Base-by-base conservation (phyloP, 2,113 vertebrate species). In the Phodopus roborovskii region DNA sequence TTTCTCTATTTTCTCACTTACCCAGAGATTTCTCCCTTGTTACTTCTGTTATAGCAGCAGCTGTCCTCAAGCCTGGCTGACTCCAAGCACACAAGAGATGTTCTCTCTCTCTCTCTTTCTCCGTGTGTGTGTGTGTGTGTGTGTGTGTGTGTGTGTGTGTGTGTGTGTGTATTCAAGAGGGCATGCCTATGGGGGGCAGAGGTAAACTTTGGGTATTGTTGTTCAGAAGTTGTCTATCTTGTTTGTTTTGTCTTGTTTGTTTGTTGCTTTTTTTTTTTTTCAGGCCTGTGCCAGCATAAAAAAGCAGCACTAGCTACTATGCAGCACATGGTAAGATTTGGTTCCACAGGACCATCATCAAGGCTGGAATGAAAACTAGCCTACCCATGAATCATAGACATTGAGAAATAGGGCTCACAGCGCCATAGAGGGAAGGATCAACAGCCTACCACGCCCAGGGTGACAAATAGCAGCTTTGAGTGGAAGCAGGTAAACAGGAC, bases 391-490 rank as follows among this genome's bases (percentile, higher is more conserved):
- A 56, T 28, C 86, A 30, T 30, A 9, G 39, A 28, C 45, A 64
- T 4, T 45, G 60, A 33, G 4, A 58, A 64, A 62, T 17, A 85
- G 9, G 39, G 22, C 2, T 74, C 4, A 15, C 56, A 50, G 5
- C 36, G 19, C 79, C 36, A 1, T 45, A 16, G 20, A 79, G 62
- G 33, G 33, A 70, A 84, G 36, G 17, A 28, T 19, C 30, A 68
- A 50, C 56, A 39, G 30, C 8, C 42, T 68, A 12, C 15, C 19
- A n/a, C 8, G 20, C 20, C 20, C 12, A 84, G 5, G 19, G 5
- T 26, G 5, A 26, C 2, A 5, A 0, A 6, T 1, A 68, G 62
- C 70, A 74, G 19, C 30, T 6, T 16, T 4, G 10, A 3, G 45
- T 1, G 24, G 64, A 42, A 68, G 48, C 45, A 26, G 20, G 8